Evolutionary conservation across 2,797 vertebrate species (phyloP).

Genomic region (Eulemur rubriventer): DNA sequence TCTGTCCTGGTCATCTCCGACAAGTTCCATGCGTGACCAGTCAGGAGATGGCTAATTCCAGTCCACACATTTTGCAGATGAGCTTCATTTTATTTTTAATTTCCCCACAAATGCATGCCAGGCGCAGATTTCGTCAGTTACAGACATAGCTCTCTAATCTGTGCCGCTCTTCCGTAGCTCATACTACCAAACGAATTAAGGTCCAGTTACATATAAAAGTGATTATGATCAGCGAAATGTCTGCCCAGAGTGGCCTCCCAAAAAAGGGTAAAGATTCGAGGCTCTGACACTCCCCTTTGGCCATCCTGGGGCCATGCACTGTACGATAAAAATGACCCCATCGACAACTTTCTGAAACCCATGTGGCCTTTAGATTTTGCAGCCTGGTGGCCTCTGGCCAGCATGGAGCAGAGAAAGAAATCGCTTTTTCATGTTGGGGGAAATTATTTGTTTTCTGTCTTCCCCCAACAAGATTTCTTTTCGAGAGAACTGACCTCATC

Average conservation of each 20-base stretch:
- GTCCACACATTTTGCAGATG: constrained; percentile 81
- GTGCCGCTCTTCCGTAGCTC: constrained; percentile 76
- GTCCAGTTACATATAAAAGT: constrained; percentile 79
- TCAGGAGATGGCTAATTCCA: constrained; percentile 81
- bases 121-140: constrained; percentile 71
- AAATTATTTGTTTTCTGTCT: constrained; percentile 54
- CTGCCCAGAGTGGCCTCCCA: constrained; percentile 47
- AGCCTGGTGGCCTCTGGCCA: background rate
- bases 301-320: background rate
- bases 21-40: constrained; percentile 76
- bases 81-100: constrained; percentile 84
- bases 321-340: background rate
- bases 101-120: constrained; percentile 77
- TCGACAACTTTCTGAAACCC: background rate
- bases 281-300: background rate
- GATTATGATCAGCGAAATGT: constrained; percentile 70
- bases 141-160: constrained; percentile 78
- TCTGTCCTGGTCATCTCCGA: constrained; percentile 80
- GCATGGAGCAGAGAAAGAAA: background rate
- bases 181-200: constrained; percentile 71
- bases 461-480: constrained; percentile 27
- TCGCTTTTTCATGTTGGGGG: background rate
- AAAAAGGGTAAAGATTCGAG: background rate
- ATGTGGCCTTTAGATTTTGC: background rate
- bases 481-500: constrained; percentile 53